Evolutionary conservation across 2,888 invertebrate species (phyloP).

Genomic region (Callosobruchus maculatus): DNA sequence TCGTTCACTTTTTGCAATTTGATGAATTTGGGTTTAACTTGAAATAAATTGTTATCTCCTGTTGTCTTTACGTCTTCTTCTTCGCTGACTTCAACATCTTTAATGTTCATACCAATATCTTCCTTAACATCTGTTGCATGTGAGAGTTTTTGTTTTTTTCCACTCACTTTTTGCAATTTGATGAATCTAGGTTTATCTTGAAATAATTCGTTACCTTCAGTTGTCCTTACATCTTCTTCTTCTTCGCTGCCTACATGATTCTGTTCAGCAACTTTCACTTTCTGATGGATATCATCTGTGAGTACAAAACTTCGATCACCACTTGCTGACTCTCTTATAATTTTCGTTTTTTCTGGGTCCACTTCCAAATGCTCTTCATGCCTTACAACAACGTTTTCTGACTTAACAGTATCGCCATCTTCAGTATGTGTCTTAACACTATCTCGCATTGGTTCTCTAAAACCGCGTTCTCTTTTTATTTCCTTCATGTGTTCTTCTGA

Average conservation of each 20-base stretch:
- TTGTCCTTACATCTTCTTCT: background rate
- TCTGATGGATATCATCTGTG: background rate
- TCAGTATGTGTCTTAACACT: no score
- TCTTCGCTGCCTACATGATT: background rate
- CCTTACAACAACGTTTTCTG: background rate
- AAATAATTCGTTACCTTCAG: background rate
- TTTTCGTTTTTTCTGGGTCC: background rate
- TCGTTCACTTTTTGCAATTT: background rate
- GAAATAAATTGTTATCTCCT: background rate
- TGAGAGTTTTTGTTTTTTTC: background rate
- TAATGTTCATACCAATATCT: no score
- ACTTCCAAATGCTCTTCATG: background rate
- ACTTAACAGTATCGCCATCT: background rate
- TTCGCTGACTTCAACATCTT: background rate
- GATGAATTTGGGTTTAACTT: background rate
- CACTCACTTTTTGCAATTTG: background rate
- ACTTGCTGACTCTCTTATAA: background rate
- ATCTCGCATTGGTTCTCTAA: background rate
- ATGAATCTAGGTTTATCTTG: background rate
- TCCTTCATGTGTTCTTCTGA: background rate
- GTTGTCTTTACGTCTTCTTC: background rate
- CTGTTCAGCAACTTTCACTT: background rate
- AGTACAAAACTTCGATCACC: background rate
- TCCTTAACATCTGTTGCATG: background rate
- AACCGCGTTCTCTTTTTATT: background rate